phyloP scores from a whole-genome alignment of 2,888 invertebrate genomes.

The Parasteatoda lunata region DNA sequence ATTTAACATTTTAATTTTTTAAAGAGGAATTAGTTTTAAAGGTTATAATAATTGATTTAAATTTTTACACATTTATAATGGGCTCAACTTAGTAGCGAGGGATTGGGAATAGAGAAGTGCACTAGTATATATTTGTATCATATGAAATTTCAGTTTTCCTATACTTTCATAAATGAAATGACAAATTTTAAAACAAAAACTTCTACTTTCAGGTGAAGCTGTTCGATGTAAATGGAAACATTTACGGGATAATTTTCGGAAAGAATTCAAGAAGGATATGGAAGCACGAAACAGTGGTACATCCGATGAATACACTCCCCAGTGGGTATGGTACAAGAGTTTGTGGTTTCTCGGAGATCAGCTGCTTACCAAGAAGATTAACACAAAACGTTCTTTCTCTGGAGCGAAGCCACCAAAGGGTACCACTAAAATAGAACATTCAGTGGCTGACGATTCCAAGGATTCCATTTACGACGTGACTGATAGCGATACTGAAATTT shows the following conservation, averaged over 20 bases:
- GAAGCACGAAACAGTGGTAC: background rate
- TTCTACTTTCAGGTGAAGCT: conserved; percentile 7
- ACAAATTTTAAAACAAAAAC: no score
- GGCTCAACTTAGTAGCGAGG: no score
- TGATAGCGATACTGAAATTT: background rate
- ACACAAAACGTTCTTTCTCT: background rate
- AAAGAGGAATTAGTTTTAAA: no score
- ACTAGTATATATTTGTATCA: no score
- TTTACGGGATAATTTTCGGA: conserved; percentile 11
- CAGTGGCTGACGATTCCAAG: background rate
- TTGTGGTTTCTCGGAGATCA: conserved; percentile 17
- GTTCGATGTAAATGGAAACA: conserved; percentile 22
- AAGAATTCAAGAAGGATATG: conserved; percentile 10
- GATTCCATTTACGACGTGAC: no score
- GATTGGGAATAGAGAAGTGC: no score
- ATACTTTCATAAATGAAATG: no score
- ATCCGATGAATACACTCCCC: background rate
- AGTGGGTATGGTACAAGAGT: conserved; percentile 11
- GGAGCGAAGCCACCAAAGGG: background rate
- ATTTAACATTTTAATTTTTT: no score
- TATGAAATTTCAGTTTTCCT: no score
- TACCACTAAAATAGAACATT: background rate
- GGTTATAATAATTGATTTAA: no score
- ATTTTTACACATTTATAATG: no score
- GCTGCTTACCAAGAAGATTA: conserved; percentile 1